phyloP scores from a whole-genome alignment of 2,113 vertebrate species.

The Casuarius casuarius region DNA sequence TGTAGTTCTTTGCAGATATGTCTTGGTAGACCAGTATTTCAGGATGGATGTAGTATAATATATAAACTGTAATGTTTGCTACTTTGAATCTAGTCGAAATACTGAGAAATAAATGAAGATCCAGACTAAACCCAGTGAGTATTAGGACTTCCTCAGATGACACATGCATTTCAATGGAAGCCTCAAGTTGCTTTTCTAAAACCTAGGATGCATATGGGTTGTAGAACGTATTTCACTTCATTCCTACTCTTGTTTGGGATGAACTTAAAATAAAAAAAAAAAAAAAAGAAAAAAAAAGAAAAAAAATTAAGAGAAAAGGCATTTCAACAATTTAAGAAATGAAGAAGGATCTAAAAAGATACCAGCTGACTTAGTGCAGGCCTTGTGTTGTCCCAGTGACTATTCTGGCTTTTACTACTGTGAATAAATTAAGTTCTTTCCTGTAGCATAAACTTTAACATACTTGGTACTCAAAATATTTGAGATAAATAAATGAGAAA shows the following conservation, averaged over 20 bases:
- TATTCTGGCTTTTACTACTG: neutral
- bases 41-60: neutral
- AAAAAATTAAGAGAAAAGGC: neutral
- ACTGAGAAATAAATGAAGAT: neutral
- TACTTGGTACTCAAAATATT: neutral
- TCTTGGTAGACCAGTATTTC: neutral
- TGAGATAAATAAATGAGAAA: neutral
- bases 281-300: too few species aligned
- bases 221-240: too few species aligned
- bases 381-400: neutral
- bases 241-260: neutral
- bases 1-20: neutral
- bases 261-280: neutral
- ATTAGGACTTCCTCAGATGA: neutral
- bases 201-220: too few species aligned
- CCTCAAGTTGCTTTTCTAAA: neutral
- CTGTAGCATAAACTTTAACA: neutral
- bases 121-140: neutral
- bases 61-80: neutral
- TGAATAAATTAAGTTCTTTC: neutral
- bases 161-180: fast-evolving
- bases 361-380: neutral
- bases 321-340: too few species aligned
- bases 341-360: too few species aligned
- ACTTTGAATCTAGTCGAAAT: neutral